Conservation (phyloP, 2,113 vertebrate genomes). For the Zosterops lateralis region DNA sequence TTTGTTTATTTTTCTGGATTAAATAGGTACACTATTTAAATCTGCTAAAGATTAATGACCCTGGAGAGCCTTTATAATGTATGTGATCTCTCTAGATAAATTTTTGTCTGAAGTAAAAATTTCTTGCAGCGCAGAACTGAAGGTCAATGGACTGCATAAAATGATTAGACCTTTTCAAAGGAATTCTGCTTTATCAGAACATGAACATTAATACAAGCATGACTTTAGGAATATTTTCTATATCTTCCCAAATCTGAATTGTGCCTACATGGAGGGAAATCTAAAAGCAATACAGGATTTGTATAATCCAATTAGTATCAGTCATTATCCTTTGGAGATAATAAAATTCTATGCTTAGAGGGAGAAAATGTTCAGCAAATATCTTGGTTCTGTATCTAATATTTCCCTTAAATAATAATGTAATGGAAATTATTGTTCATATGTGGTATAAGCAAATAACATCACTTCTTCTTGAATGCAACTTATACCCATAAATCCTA, state of each 20-base stretch:
- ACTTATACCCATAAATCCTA: not conserved
- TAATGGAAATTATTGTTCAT: not conserved
- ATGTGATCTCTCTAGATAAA: not conserved
- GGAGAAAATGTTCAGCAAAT: not conserved
- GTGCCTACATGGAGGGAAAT: not conserved
- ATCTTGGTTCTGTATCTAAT: not conserved
- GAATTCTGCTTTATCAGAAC: not conserved
- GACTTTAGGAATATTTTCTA: not conserved
- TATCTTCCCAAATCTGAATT: not conserved
- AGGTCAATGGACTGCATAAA: rapidly evolving
- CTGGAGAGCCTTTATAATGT: not conserved
- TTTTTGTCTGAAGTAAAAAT: not conserved
- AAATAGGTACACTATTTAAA: not conserved
- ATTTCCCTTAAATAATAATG: not conserved
- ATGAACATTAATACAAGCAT: not conserved
- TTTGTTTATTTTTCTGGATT: not conserved
- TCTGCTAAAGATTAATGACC: not conserved
- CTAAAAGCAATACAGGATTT: not conserved
- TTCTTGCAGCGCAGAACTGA: not conserved
- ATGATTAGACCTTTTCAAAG: not conserved
- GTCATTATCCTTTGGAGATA: not conserved
- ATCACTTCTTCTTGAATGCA: not conserved
- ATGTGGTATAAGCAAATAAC: not conserved
- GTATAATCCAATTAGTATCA: not conserved
- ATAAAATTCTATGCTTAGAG: not conserved